Evolutionary conservation across 2,888 invertebrate species (phyloP), one percentile per base, ranked within the genome.

Genomic region (Cylindroiulus punctatus): DNA sequence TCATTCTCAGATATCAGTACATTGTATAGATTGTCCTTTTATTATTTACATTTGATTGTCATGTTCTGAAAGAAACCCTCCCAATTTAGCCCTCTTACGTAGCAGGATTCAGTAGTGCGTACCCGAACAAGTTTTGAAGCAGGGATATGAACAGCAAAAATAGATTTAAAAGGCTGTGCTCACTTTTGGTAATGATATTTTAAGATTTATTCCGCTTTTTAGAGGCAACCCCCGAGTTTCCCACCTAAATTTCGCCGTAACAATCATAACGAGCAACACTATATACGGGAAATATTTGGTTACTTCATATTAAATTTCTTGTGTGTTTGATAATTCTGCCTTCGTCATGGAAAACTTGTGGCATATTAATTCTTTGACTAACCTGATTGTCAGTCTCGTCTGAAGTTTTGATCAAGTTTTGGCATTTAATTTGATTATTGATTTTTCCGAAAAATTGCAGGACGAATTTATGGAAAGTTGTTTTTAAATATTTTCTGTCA

Each of bases 151-250:
- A 57, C 22, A 57, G 57, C 57, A 57, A 57, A 57, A 57, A 57
- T 57, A 57, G 57, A 57, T 57, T 57, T 52, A n/a, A 44, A 10
- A 44, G 1, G 4, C 44, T 44, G 52, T 19, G 7, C 57, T 57
- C 57, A 57, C 22, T 22, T 57, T 22, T 57, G 57, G 57, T 57
- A 57, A 57, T 57, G 57, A 57, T 57, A 57, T 57, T 57, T 57
- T 57, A 57, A 57, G 57, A 57, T 57, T 57, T 57, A 57, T 57
- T 57, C 57, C 57, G 22, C 1, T 57, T 57, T 57, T 57, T 57
- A 57, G 57, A 22, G 7, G 19, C 57, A 57, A 22, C 3, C 57
- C 22, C 10, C 5, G 22, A 57, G 57, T 57, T 57, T 57, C 22
- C 22, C 57, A 22, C 57, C 57, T 57, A 22, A 52, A 57, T 22